Percentiles rank a stretch among this genome's conserved stretches.
Conservation (phyloP, 2,888 invertebrate species). For the Lissonota sp. region DNA sequence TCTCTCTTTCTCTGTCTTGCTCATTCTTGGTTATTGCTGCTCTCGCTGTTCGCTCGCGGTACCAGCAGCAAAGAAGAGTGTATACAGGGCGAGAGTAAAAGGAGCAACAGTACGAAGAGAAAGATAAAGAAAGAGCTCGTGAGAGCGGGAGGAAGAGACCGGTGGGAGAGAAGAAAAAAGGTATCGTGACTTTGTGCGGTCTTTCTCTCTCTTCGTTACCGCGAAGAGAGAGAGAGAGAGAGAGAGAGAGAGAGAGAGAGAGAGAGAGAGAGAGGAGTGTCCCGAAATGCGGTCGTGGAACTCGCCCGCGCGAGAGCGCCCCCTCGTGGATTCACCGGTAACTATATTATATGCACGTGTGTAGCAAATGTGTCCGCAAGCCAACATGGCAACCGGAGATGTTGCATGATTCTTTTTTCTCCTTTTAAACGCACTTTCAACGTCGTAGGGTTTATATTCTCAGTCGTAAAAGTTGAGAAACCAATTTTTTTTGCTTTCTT, state of each 20-base stretch:
- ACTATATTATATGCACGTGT: constrained; percentile 12
- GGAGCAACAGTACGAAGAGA: constrained; percentile 47
- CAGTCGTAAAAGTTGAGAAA: too few species aligned
- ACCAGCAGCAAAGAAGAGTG: constrained; percentile 45
- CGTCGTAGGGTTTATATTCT: too few species aligned
- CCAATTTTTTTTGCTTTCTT: too few species aligned
- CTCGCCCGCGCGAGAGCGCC: constrained; percentile 79
- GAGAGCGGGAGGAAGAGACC: not conserved
- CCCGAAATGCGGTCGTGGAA: constrained; percentile 83
- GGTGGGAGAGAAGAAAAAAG: constrained; percentile 6
- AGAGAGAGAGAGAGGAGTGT: constrained; percentile 65
- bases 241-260: constrained; percentile 24
- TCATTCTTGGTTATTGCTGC: constrained; percentile 6
- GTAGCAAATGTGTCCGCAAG: constrained; percentile 8
- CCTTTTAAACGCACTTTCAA: too few species aligned
- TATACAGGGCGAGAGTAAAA: constrained; percentile 41
- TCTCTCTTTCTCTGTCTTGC: constrained; percentile 6
- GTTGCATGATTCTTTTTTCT: not conserved
- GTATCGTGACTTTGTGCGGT: constrained; percentile 26
- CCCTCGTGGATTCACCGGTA: constrained; percentile 43
- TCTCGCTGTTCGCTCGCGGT: constrained; percentile 7
- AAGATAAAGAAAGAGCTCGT: not conserved
- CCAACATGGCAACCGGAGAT: constrained; percentile 14
- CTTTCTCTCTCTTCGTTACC: constrained; percentile 43
- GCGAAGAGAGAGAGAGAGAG: constrained; percentile 29